Evolutionary conservation across 2,797 vertebrate species (phyloP).

Genomic region (Cossypha dichroa): DNA sequence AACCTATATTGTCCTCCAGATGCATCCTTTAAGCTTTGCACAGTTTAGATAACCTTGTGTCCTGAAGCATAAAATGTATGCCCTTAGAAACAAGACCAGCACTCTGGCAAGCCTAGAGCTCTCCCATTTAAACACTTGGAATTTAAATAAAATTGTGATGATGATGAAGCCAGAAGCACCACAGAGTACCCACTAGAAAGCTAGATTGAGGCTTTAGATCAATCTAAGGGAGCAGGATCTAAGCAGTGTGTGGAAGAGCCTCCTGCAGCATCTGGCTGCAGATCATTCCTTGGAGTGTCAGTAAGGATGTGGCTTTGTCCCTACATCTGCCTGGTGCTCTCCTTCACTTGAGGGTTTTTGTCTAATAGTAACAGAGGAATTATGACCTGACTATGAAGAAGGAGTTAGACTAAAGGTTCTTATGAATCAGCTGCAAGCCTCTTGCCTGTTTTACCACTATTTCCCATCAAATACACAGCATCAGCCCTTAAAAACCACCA

Average conservation of each 20-base stretch:
- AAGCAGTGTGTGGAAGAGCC: not conserved
- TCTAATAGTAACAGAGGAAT: not conserved
- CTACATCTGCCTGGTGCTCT: not conserved
- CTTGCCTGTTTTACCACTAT: not conserved
- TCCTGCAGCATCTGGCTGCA: not conserved
- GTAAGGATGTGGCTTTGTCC: not conserved
- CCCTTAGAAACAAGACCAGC: not conserved
- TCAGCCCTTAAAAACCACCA: not conserved
- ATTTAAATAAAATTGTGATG: not conserved
- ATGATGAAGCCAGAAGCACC: not conserved
- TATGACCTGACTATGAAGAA: not conserved
- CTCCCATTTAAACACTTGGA: not conserved
- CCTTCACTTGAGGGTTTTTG: not conserved
- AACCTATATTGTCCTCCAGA: not conserved
- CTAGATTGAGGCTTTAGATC: not conserved
- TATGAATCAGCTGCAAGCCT: not conserved
- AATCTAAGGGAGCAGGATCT: not conserved
- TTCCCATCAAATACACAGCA: not conserved
- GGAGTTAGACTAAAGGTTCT: not conserved
- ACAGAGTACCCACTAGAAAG: not conserved
- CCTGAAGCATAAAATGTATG: accelerated
- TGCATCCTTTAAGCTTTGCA: not conserved
- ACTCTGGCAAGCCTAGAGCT: not conserved
- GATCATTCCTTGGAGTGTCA: not conserved
- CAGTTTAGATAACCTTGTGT: not conserved